Conservation (phyloP, 2,888 invertebrate genomes). For the Oithona nana region DNA sequence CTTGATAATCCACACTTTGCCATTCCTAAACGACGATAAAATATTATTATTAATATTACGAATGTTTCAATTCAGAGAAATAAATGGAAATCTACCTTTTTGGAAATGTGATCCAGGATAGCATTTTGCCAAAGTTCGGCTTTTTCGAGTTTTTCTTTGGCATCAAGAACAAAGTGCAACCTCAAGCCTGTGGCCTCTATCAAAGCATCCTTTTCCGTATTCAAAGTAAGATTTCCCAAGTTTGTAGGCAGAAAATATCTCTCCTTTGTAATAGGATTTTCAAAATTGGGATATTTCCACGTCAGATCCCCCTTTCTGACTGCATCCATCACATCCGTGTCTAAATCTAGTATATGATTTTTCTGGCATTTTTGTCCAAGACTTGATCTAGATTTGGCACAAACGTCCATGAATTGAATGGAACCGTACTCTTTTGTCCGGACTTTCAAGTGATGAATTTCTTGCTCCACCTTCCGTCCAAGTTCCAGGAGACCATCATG, state of each 20-base stretch:
- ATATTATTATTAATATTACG: background rate
- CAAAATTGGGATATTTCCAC: background rate
- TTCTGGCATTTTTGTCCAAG: background rate
- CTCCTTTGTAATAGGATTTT: background rate
- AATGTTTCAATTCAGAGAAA: background rate
- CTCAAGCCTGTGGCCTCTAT: background rate
- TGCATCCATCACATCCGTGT: background rate
- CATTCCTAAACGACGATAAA: too few species aligned
- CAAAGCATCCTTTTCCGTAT: background rate
- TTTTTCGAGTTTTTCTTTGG: background rate
- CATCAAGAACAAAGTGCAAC: background rate
- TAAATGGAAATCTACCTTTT: background rate
- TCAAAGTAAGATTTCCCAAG: background rate
- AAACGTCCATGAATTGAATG: background rate
- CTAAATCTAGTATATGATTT: too few species aligned
- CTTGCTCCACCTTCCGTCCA: background rate
- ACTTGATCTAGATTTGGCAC: background rate
- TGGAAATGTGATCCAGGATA: background rate
- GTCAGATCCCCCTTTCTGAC: background rate
- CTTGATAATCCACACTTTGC: background rate
- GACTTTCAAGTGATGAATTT: background rate
- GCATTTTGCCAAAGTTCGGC: background rate
- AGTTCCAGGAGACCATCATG: background rate
- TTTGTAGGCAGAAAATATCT: background rate
- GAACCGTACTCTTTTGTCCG: background rate